These are phyloP conservation scores for Cephonodes hylas DNA, from an alignment of 2,888 invertebrate species.

Conservation along the genomic window DNA sequence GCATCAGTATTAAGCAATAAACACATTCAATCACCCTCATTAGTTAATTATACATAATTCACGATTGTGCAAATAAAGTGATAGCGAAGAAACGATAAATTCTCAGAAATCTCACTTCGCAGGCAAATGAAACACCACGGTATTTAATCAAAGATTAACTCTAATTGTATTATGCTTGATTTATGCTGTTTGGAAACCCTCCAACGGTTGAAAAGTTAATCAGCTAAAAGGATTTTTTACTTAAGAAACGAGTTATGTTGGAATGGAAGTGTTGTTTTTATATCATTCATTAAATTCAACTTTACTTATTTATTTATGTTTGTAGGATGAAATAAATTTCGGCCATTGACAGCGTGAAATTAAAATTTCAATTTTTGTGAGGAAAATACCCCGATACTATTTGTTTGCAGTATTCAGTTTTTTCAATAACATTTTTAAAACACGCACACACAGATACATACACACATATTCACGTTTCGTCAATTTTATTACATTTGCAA, in stretches of 20 bases:
- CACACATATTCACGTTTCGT: too few species aligned
- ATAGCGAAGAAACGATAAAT: neutral
- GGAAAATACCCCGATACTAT: too few species aligned
- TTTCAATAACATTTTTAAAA: too few species aligned
- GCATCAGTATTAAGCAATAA: neutral
- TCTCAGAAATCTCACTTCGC: slow-evolving; percentile 9
- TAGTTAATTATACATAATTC: neutral
- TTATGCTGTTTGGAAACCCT: slow-evolving; percentile 62
- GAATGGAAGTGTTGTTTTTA: slow-evolving; percentile 39
- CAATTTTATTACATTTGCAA: too few species aligned
- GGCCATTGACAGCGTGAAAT: too few species aligned
- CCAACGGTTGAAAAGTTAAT: slow-evolving; percentile 75
- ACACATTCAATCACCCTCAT: neutral
- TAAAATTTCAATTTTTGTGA: too few species aligned
- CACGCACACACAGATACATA: too few species aligned
- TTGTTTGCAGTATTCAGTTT: too few species aligned
- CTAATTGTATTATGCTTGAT: slow-evolving; percentile 74
- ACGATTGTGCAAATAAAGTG: neutral
- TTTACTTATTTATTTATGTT: neutral
- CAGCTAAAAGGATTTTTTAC: slow-evolving; percentile 73
- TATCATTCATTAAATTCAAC: neutral
- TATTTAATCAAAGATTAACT: slow-evolving; percentile 64
- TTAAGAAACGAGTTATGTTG: slow-evolving; percentile 67
- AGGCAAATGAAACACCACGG: slow-evolving; percentile 16
- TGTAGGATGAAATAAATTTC: too few species aligned